Base-by-base conservation (phyloP, 2,797 vertebrate species). In the Trachurus trachurus region DNA sequence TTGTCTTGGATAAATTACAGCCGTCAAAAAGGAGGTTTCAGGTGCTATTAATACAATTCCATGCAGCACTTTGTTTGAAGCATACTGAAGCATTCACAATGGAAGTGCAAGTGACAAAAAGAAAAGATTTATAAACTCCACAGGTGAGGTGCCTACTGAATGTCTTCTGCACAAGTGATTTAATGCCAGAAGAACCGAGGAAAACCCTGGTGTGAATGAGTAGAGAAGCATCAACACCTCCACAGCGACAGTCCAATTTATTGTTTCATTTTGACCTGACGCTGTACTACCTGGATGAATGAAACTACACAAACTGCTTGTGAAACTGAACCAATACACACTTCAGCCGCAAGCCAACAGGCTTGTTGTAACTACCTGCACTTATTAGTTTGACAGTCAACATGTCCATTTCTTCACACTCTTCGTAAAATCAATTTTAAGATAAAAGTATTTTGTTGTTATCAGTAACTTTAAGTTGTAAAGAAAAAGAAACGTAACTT, bases 191-290 rank as follows among this genome's bases (percentile, higher is more conserved):
- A 66, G 54, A 72, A 61, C 52, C 57, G 45, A 52, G 47, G 34
- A n/a, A 42, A 26, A 79, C 22, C 66, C 9, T 29, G 19, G 21
- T 66, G 47, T 53, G 9, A 76, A 76, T 49, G 12, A 74, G 60
- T 63, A 29, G 40, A 76, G 50, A 49, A 47, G 49, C 12, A 1
- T 37, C 66, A 80, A 65, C 22, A 66, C 26, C 52, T 74, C 69
- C 34, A 63, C 22, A 12, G 26, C 5, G 2, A 59, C 63, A 80
- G 72, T 74, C 76, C 61, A 57, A 50, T 42, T 31, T 29, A 60
- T 74, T 2, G 73, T 84, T 84, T 84, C 70, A 85, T 79, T 80
- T 80, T 67, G 83, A 89, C 83, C 85, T 82, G 83, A 81, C 42
- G 10, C 61, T 82, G 31, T 47, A 49, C 44, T 53, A 63, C 80